phyloP scores from a whole-genome alignment of 2,888 invertebrate genomes.

The Lycia hirtaria region DNA sequence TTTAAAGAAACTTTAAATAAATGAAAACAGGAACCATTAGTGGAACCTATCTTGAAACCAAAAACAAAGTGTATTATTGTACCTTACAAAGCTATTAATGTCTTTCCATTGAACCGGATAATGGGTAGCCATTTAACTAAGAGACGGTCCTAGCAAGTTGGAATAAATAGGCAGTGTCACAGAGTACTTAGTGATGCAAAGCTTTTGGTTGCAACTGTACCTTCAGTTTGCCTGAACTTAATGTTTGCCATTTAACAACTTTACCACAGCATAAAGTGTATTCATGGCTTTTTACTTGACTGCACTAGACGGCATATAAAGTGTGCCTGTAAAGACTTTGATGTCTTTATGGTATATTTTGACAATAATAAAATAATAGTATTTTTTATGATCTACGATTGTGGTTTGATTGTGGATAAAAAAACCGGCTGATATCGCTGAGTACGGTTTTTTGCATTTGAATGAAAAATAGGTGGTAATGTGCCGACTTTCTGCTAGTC shows the following conservation, averaged over 20 bases:
- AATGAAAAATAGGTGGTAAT: too few relatives aligned
- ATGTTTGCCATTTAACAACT: slow-evolving; percentile 7
- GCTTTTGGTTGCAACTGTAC: slow-evolving; percentile 12
- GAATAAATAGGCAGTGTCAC: slow-evolving; percentile 3
- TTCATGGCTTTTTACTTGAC: background rate
- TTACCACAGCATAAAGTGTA: background rate
- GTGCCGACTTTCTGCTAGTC: too few relatives aligned
- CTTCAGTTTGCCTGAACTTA: background rate
- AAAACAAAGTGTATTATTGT: background rate
- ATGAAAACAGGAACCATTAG: too few relatives aligned
- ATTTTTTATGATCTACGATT: too few relatives aligned
- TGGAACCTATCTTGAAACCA: background rate
- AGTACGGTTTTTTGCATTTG: too few relatives aligned
- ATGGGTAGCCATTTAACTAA: slow-evolving; percentile 9
- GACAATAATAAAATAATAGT: too few relatives aligned
- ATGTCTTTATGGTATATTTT: too few relatives aligned
- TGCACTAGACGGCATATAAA: too few relatives aligned
- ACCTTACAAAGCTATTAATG: background rate
- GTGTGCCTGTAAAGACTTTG: too few relatives aligned
- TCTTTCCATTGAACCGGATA: slow-evolving; percentile 1
- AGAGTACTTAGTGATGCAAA: slow-evolving; percentile 11
- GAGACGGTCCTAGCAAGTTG: slow-evolving; percentile 5
- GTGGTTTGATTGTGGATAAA: too few relatives aligned
- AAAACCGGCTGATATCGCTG: too few relatives aligned
- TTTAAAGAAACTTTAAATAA: too few relatives aligned